These are phyloP conservation scores for Lasioglossum calceatum DNA, from an alignment of 2,888 invertebrate species.

Conservation along the genomic window DNA sequence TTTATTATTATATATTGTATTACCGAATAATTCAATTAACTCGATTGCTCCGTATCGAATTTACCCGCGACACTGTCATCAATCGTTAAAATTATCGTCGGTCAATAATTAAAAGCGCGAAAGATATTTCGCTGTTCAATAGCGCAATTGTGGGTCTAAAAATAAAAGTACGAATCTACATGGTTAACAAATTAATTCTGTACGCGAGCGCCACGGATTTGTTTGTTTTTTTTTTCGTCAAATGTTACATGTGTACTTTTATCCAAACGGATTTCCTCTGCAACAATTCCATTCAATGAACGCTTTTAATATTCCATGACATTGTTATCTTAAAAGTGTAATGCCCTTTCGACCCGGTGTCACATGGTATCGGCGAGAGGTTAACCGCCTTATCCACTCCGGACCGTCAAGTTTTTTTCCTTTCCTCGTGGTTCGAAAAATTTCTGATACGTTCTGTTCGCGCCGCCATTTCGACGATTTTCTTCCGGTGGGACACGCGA, in stretches of 20 bases:
- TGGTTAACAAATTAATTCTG: not conserved
- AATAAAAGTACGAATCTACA: not conserved
- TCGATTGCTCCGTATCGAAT: not conserved
- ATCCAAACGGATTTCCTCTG: conserved; percentile 42
- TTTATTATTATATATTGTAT: not conserved
- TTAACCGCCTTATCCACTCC: conserved; percentile 64
- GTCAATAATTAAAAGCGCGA: not conserved
- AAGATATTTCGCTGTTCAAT: not conserved
- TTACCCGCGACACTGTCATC: not conserved
- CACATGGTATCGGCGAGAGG: conserved; percentile 56
- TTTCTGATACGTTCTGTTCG: not conserved
- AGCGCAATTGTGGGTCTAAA: not conserved
- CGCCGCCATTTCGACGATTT: not conserved
- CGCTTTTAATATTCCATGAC: conserved; percentile 36
- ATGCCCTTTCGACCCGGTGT: conserved; percentile 61
- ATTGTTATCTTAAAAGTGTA: conserved; percentile 64
- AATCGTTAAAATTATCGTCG: not conserved
- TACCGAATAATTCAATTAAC: not conserved
- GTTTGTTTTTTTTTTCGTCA: conserved; percentile 9
- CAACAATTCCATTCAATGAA: conserved; percentile 47
- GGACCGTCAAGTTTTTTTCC: conserved; percentile 35
- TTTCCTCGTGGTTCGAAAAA: conserved; percentile 24
- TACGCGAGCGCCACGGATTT: not conserved
- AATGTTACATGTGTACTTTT: conserved; percentile 48
- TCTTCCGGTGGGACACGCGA: not conserved